Percentiles rank a stretch among this genome's conserved stretches.
phyloP scores from a whole-genome alignment of 1,140 invertebrate genomes.

The Hesperophylax magnus region DNA sequence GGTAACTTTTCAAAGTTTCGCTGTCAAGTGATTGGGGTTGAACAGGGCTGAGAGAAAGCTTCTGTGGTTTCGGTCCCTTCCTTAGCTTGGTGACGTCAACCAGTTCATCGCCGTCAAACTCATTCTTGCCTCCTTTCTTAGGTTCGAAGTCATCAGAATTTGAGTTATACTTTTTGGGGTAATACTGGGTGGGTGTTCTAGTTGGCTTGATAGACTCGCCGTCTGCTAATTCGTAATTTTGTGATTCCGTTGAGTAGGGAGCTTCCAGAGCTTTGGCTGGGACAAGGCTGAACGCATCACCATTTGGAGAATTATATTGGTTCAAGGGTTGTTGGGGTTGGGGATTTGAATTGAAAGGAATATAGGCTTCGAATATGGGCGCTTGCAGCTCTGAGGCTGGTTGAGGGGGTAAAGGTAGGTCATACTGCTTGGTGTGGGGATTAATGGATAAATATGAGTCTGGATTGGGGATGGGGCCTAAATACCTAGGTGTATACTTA shows the following conservation, averaged over 20 bases:
- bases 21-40: conserved; percentile 56
- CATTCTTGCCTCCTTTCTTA: conserved; percentile 59
- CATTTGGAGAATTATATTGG: conserved; percentile 15
- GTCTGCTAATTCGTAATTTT: conserved; percentile 48
- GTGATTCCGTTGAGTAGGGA: conserved; percentile 35
- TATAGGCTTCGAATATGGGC: conserved; percentile 44
- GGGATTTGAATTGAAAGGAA: conserved; percentile 45
- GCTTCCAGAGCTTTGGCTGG: conserved; percentile 36
- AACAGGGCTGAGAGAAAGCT: conserved; percentile 60
- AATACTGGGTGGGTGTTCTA: conserved; percentile 41
- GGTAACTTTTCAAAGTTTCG: conserved; percentile 58
- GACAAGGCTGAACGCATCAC: conserved; percentile 15
- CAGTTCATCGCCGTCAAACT: conserved; percentile 42
- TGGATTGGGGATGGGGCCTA: background rate
- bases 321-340: conserved; percentile 9
- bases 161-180: conserved; percentile 55
- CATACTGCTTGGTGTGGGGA: conserved; percentile 53
- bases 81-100: conserved; percentile 46
- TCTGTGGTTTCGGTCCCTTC: conserved; percentile 57
- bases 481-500: background rate
- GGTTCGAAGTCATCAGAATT: conserved; percentile 61
- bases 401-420: conserved; percentile 47
- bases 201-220: conserved; percentile 47
- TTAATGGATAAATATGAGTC: conserved; percentile 44
- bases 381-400: conserved; percentile 46